phyloP scores from a whole-genome alignment of 2,113 vertebrate species.

The Pomatostomus ruficeps region DNA sequence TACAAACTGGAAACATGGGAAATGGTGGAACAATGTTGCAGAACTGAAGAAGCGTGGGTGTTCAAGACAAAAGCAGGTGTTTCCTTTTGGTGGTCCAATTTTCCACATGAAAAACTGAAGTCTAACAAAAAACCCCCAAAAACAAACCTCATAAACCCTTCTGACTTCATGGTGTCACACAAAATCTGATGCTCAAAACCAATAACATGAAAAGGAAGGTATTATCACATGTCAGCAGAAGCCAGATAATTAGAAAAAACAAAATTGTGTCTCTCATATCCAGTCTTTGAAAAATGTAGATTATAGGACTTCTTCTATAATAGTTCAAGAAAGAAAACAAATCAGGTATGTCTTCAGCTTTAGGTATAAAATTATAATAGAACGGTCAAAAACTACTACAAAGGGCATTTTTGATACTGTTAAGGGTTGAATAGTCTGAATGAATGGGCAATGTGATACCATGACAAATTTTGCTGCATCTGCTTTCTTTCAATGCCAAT shows the following conservation, averaged over 20 bases:
- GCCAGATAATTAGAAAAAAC: constrained; percentile 40
- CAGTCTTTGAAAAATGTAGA: neutral
- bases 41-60: constrained; percentile 30
- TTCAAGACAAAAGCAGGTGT: constrained; percentile 65
- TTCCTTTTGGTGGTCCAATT: constrained; percentile 66
- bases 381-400: neutral
- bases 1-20: constrained; percentile 12
- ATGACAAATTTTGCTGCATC: neutral
- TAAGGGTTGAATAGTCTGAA: neutral
- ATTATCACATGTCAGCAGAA: constrained; percentile 9
- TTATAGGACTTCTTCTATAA: neutral
- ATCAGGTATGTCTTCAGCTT: neutral
- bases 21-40: constrained; percentile 33
- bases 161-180: neutral
- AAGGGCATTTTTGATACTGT: neutral
- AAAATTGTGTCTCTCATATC: neutral
- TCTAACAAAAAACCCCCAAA: neutral
- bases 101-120: constrained; percentile 38
- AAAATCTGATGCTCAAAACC: neutral
- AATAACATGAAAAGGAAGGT: neutral
- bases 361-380: neutral
- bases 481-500: neutral
- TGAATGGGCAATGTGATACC: neutral
- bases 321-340: neutral
- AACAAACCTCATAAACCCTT: neutral